These are phyloP conservation scores for Megalopta genalis DNA, from an alignment of 1,140 invertebrate species.

Conservation along the genomic window DNA sequence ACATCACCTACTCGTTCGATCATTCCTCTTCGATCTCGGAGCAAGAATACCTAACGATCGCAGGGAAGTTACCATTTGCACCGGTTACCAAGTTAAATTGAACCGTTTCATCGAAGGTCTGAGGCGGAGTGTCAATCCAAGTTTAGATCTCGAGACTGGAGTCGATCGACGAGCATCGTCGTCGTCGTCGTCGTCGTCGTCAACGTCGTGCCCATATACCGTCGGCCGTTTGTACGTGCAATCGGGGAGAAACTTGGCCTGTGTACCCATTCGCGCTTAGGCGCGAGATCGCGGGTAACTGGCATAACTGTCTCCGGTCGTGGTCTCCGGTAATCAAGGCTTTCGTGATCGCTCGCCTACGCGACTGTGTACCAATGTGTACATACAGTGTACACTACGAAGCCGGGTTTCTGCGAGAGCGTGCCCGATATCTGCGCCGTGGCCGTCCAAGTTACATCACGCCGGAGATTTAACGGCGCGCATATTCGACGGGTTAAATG, in stretches of 20 bases:
- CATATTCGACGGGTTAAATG: slow-evolving; percentile 44
- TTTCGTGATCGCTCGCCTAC: slow-evolving; percentile 53
- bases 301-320: slow-evolving; percentile 57
- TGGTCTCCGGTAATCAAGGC: slow-evolving; percentile 64
- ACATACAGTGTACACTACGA: background rate
- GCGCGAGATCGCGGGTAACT: slow-evolving; percentile 63
- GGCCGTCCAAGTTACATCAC: slow-evolving; percentile 11
- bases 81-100: slow-evolving; percentile 66
- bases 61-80: slow-evolving; percentile 2
- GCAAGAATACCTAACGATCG: slow-evolving; percentile 5
- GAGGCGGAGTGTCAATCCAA: slow-evolving; percentile 20
- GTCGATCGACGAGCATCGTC: background rate
- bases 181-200: background rate
- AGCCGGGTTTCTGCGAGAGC: background rate
- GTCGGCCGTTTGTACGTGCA: slow-evolving; percentile 15
- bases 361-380: slow-evolving; percentile 3
- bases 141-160: slow-evolving; percentile 12
- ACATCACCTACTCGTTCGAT: no score
- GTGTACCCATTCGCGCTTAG: slow-evolving; percentile 57
- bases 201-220: no score
- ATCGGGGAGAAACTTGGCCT: slow-evolving; percentile 61
- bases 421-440: background rate
- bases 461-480: slow-evolving; percentile 43
- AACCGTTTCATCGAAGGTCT: slow-evolving; percentile 49
- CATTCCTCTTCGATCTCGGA: background rate